Conservation (phyloP, 2,888 invertebrate genomes). For the Rhyacophila evoluta region DNA sequence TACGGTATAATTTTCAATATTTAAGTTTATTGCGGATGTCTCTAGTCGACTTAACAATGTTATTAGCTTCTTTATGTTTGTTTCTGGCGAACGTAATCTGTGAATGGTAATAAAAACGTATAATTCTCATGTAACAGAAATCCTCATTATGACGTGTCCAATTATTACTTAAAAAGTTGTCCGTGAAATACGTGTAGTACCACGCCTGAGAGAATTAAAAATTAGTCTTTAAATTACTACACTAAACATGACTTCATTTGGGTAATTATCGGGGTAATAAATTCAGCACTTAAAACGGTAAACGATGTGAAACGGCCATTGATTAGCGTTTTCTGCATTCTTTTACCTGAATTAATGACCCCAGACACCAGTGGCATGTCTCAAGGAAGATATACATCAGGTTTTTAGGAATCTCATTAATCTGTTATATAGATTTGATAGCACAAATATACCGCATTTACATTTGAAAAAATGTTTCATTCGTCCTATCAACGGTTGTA, state of each 20-base stretch:
- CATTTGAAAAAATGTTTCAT: too few species aligned
- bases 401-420: too few species aligned
- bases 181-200: not conserved
- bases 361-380: not conserved
- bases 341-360: constrained; percentile 16
- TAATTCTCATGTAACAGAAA: not conserved
- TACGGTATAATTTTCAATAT: too few species aligned
- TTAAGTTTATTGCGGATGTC: too few species aligned
- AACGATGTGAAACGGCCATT: constrained; percentile 21
- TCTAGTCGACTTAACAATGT: too few species aligned
- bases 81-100: too few species aligned
- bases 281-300: constrained; percentile 22
- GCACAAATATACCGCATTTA: too few species aligned
- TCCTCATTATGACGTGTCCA: not conserved
- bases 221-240: constrained; percentile 19
- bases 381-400: not conserved
- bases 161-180: constrained; percentile 1
- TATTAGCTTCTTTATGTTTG: too few species aligned
- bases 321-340: constrained; percentile 24
- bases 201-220: constrained; percentile 18
- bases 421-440: too few species aligned
- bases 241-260: constrained; percentile 22
- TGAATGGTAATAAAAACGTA: not conserved
- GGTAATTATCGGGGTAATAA: constrained; percentile 22
- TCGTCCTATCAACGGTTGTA: too few species aligned